These are phyloP conservation scores for Psittacus erithacus DNA, from an alignment of 2,113 vertebrate species.

Conservation along the genomic window DNA sequence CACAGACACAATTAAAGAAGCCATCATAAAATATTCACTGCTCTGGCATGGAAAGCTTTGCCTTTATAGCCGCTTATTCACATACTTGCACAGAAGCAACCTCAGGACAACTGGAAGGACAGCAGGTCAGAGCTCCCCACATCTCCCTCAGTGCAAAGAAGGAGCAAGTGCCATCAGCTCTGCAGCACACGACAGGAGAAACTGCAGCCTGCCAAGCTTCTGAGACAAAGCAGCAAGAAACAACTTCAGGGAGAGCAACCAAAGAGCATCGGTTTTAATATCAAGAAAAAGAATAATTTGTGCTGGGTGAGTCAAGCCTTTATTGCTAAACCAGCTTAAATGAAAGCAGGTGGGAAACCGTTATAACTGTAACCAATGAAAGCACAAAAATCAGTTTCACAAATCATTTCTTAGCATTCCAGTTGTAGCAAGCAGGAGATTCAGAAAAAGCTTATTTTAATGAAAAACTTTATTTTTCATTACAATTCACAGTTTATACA, in stretches of 20 bases:
- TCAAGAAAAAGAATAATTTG: background rate
- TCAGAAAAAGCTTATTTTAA: slow-evolving; percentile 72
- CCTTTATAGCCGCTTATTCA: background rate
- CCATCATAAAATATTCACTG: background rate
- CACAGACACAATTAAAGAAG: background rate
- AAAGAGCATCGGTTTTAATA: slow-evolving; percentile 7
- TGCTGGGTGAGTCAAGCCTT: slow-evolving; percentile 4
- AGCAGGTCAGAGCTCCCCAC: background rate
- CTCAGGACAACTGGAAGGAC: background rate
- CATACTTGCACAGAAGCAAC: background rate
- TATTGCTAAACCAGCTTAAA: slow-evolving; percentile 55
- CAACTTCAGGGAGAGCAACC: background rate
- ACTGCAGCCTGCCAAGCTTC: background rate
- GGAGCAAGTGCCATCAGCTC: background rate
- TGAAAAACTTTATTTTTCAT: slow-evolving; percentile 84
- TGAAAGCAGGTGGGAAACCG: slow-evolving; percentile 12
- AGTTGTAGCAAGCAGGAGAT: slow-evolving; percentile 71
- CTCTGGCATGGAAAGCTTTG: background rate
- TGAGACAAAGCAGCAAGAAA: background rate
- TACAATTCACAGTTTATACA: slow-evolving; percentile 84
- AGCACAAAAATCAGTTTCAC: slow-evolving; percentile 3
- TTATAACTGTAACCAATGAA: background rate
- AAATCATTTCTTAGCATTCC: slow-evolving; percentile 49
- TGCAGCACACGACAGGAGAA: fast-evolving
- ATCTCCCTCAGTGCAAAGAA: background rate